A percentile compares a stretch with the other conserved stretches of the same genome.
Evolutionary conservation across 2,797 vertebrate species (phyloP).

Genomic region (Coccyzus lansbergi): DNA sequence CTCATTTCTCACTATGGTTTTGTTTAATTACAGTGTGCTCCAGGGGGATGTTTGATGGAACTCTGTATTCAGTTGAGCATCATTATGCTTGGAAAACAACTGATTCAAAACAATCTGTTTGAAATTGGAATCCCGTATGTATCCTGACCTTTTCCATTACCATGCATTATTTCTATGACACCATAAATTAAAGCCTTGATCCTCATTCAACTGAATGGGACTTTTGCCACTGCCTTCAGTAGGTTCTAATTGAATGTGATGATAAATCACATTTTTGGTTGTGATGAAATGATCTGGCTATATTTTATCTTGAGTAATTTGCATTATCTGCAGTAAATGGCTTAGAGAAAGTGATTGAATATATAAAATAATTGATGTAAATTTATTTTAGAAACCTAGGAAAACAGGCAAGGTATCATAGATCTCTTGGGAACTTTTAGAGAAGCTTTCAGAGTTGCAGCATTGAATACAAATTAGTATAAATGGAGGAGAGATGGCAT

Average conservation of each 20-base stretch:
- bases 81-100: conserved; percentile 98
- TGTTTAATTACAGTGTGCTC: conserved; percentile 86
- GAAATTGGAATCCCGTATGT: conserved; percentile 97
- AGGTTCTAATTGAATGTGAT: conserved; percentile 47
- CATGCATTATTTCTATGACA: neutral
- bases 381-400: conserved; percentile 40
- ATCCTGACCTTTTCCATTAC: neutral
- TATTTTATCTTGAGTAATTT: conserved; percentile 55
- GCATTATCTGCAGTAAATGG: conserved; percentile 35
- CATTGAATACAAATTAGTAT: conserved; percentile 35
- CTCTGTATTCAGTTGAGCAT: conserved; percentile 98
- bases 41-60: conserved; percentile 97
- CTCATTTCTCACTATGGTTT: neutral
- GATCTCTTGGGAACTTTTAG: conserved; percentile 36
- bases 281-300: conserved; percentile 17
- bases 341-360: conserved; percentile 38
- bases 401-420: conserved; percentile 41
- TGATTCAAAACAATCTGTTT: conserved; percentile 98
- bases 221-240: conserved; percentile 5
- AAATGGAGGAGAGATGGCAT: neutral
- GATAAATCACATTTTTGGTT: conserved; percentile 45
- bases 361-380: conserved; percentile 31
- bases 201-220: neutral
- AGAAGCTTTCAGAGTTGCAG: neutral
- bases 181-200: conserved; percentile 17